Conservation (phyloP, 2,888 invertebrate species). For the Sarcophaga subvicina region DNA sequence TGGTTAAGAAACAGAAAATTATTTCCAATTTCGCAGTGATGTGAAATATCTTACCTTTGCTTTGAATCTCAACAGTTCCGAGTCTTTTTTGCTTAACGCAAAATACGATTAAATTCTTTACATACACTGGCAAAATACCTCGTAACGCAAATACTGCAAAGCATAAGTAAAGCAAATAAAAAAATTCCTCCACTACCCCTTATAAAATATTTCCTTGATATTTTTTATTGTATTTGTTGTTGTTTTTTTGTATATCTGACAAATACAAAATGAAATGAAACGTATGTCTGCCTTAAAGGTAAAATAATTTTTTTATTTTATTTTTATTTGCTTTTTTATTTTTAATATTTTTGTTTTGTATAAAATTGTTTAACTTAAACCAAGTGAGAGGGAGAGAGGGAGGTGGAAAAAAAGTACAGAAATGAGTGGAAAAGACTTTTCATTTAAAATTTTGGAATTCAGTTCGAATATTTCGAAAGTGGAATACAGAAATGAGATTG, state of each 20-base stretch:
- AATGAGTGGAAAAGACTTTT: conserved; percentile 28
- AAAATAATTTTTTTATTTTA: conserved; percentile 72
- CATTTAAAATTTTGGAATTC: conserved; percentile 41
- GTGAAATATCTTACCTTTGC: too few species aligned
- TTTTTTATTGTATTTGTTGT: background rate
- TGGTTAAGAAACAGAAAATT: too few species aligned
- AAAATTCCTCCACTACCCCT: conserved; percentile 58
- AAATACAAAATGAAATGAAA: conserved; percentile 69
- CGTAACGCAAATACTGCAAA: conserved; percentile 7
- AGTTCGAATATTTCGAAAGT: conserved; percentile 39
- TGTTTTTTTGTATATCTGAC: conserved; percentile 26
- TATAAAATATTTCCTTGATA: conserved; percentile 38
- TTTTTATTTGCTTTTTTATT: conserved; percentile 17
- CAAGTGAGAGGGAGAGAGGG: background rate
- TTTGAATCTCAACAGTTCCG: too few species aligned
- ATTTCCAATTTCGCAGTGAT: too few species aligned
- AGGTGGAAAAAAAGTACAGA: background rate
- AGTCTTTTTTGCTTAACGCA: background rate
- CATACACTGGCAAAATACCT: background rate
- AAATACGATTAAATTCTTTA: background rate
- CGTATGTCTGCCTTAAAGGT: conserved; percentile 75
- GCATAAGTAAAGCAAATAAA: conserved; percentile 53
- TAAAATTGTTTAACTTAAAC: conserved; percentile 37
- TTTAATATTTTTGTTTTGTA: conserved; percentile 27
- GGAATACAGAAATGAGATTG: conserved; percentile 25